Conservation (phyloP, 2,797 vertebrate species). For the Pelobates cultripes region DNA sequence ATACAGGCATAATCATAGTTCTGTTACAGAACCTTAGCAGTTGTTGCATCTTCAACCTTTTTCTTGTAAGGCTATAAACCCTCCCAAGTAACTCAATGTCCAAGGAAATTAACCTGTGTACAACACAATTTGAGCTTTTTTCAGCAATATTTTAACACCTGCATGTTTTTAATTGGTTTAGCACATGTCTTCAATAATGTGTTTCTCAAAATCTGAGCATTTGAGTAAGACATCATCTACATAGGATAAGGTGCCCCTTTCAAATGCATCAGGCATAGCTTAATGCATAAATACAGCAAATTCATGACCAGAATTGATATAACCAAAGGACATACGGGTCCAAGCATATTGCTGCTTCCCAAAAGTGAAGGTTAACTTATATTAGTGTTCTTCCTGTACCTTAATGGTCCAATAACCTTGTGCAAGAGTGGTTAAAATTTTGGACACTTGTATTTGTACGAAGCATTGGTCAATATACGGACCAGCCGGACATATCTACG, state of each 20-base stretch:
- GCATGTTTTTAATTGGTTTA: not conserved
- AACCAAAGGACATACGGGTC: not conserved
- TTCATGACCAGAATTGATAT: not conserved
- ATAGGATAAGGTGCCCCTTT: too few species aligned
- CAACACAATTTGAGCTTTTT: not conserved
- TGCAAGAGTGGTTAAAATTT: not conserved
- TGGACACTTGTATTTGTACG: not conserved
- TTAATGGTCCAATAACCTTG: conserved; percentile 12
- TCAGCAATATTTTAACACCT: not conserved
- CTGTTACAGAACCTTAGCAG: too few species aligned
- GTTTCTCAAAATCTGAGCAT: not conserved
- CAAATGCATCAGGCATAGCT: too few species aligned
- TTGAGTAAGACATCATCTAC: not conserved
- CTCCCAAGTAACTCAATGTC: too few species aligned
- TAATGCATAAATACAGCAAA: too few species aligned
- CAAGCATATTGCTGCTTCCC: not conserved
- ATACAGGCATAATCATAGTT: too few species aligned
- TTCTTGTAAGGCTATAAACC: too few species aligned
- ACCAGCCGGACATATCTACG: not conserved
- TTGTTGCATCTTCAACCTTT: too few species aligned
- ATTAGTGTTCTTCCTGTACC: not conserved
- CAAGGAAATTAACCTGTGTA: not conserved
- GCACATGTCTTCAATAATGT: not conserved
- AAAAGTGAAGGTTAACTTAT: not conserved
- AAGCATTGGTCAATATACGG: conserved; percentile 17